Conservation (phyloP, 2,797 vertebrate genomes). For the Ambastaia sidthimunki region DNA sequence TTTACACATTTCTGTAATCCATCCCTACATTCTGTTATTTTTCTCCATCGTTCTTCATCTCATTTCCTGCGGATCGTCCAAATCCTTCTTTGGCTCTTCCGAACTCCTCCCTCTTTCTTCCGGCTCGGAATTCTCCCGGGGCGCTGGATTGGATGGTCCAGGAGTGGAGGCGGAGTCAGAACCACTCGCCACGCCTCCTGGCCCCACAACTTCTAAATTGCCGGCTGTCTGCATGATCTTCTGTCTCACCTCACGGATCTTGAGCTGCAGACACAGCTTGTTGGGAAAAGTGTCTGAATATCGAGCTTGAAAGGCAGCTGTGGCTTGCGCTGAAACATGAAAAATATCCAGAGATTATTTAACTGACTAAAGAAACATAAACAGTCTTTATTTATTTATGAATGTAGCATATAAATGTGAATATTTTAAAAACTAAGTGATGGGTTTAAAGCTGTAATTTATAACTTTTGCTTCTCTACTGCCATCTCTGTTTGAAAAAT, state of each 20-base stretch:
- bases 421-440: too few relatives aligned
- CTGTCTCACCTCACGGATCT: slow-evolving; percentile 94
- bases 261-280: slow-evolving; percentile 92
- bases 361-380: background rate
- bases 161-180: slow-evolving; percentile 58
- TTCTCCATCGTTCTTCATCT: slow-evolving; percentile 68
- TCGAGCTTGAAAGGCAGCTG: slow-evolving; percentile 89
- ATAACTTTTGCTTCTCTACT: too few relatives aligned
- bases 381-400: too few relatives aligned
- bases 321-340: slow-evolving; percentile 84
- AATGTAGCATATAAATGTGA: too few relatives aligned
- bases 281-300: slow-evolving; percentile 91
- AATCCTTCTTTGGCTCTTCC: slow-evolving; percentile 70
- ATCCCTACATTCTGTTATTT: slow-evolving; percentile 48
- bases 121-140: slow-evolving; percentile 71
- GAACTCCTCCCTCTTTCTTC: slow-evolving; percentile 70
- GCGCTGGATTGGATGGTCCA: slow-evolving; percentile 69
- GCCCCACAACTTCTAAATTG: slow-evolving; percentile 68
- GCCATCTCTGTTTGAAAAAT: too few relatives aligned
- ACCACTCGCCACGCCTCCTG: slow-evolving; percentile 30
- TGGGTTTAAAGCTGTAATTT: too few relatives aligned
- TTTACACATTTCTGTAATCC: slow-evolving; percentile 43
- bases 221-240: slow-evolving; percentile 95
- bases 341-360: background rate
- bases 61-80: slow-evolving; percentile 62